A percentile compares a stretch with the other conserved stretches of the same genome.
phyloP scores from a whole-genome alignment of 2,113 vertebrate species.

The Protobothrops flavoviridis region DNA sequence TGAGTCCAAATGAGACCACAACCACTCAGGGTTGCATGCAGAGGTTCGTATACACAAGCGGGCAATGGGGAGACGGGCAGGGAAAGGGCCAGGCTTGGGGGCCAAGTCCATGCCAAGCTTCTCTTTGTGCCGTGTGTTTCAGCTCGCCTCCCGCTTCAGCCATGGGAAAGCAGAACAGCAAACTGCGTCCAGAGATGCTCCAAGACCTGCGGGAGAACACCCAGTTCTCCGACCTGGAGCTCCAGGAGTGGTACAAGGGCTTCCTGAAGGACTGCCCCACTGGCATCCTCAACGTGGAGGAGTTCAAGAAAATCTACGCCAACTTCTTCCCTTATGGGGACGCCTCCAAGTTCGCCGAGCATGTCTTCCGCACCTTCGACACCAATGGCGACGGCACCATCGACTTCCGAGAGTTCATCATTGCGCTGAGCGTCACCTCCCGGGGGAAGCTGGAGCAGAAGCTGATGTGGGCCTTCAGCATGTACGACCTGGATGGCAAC shows the following conservation, averaged over 20 bases:
- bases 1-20: background rate
- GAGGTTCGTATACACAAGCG: too few species aligned
- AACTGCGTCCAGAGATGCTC: slow-evolving; percentile 95
- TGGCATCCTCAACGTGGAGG: slow-evolving; percentile 94
- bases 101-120: accelerated
- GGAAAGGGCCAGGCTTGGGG: background rate
- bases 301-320: slow-evolving; percentile 99
- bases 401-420: slow-evolving; percentile 99
- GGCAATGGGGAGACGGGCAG: background rate
- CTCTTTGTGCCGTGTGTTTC: background rate
- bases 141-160: slow-evolving; percentile 22
- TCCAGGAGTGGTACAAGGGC: slow-evolving; percentile 99
- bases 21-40: background rate
- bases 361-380: slow-evolving; percentile 98
- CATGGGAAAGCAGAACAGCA: slow-evolving; percentile 99
- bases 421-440: slow-evolving; percentile 95
- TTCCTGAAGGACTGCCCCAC: slow-evolving; percentile 99
- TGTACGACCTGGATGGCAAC: slow-evolving; percentile 98
- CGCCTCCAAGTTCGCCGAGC: slow-evolving; percentile 96
- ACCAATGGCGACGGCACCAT: slow-evolving; percentile 96
- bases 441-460: slow-evolving; percentile 98
- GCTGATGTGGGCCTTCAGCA: slow-evolving; percentile 99
- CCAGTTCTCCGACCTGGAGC: slow-evolving; percentile 95
- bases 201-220: slow-evolving; percentile 98
- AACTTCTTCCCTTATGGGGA: slow-evolving; percentile 99